Evolutionary conservation across 2,113 vertebrate species (phyloP), one percentile per base, ranked within the genome.

Genomic region (Corythaeola cristata): DNA sequence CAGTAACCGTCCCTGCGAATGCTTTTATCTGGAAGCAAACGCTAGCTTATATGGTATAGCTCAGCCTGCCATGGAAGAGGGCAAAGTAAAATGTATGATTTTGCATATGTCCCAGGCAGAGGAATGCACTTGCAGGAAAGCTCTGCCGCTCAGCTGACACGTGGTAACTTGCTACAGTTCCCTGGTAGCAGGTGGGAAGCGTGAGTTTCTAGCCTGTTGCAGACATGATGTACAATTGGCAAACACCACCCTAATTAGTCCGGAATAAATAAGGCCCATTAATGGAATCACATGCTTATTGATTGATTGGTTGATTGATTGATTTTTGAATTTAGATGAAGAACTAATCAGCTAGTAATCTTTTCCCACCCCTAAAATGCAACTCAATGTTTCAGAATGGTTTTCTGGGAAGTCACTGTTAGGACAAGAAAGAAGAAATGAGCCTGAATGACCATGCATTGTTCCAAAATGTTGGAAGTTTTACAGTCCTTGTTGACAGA

Each of bases 301-400:
- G 81, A 96, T 47, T 45, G n/a, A 81, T n/a, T n/a, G n/a, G n/a
- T n/a, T n/a, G n/a, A 78, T 78, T 84, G 81, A 96, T 78, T 73
- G 35, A 86, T 91, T 90, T 74, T 60, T 82, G 15, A 41, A 75
- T 92, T 78, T 90, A 78, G 77, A 76, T 87, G 35, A 89, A 62
- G 49, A 84, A 41, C 27, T 75, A 81, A 88, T 84, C 33, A 76
- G 44, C 35, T 53, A 37, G n/a, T 30, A 68, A 69, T 68, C 60
- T 63, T 92, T 92, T 74, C 12, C 58, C 19, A 62, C 37, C 55
- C 50, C 16, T 82, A 73, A 90, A 88, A 80, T 35, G 16, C 33
- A 88, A 20, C 7, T 81, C 76, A 58, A 24, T 14, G 16, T 64
- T 91, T 95, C 69, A 72, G 45, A 87, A 30, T 72, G 12, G 76